A percentile compares a stretch with the other conserved stretches of the same genome.
Evolutionary conservation across 2,888 invertebrate species (phyloP).

Genomic region (Pantelozetes paolii): DNA sequence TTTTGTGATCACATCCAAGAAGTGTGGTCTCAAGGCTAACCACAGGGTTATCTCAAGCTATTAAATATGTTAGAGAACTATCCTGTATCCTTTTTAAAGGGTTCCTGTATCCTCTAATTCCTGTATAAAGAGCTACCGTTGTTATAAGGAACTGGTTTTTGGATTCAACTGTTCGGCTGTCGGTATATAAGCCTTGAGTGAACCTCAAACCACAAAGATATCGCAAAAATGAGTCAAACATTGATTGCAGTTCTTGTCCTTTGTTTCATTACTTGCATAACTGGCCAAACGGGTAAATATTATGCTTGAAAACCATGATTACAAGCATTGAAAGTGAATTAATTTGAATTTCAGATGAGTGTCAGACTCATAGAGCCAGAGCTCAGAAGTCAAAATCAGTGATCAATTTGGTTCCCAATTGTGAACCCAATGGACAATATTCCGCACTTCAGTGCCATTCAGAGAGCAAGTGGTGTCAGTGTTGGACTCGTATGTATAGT

Average conservation of each 20-base stretch:
- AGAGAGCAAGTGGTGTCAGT: conserved; percentile 37
- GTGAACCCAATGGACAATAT: conserved; percentile 35
- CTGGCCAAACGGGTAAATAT: neutral
- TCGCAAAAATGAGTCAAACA: neutral
- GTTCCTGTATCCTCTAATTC: too few relatives aligned
- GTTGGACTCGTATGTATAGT: conserved; percentile 32
- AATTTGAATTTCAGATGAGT: neutral
- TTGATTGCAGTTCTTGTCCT: neutral
- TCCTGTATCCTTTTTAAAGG: too few relatives aligned
- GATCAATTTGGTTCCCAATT: conserved; percentile 32
- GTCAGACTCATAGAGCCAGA: neutral
- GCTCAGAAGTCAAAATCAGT: neutral
- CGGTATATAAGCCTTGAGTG: neutral
- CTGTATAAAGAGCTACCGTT: neutral
- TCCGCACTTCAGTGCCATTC: conserved; percentile 37
- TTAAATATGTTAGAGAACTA: too few relatives aligned
- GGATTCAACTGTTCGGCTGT: neutral
- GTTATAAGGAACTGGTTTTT: neutral
- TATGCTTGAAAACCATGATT: neutral
- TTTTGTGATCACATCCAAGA: neutral
- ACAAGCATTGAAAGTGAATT: neutral
- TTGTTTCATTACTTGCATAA: neutral
- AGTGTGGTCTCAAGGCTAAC: neutral
- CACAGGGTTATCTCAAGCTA: neutral
- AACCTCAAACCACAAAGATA: neutral